Evolutionary conservation across 2,113 vertebrate genomes (phyloP), one percentile per base, ranked within the genome.

Genomic region (Condylura cristata): DNA sequence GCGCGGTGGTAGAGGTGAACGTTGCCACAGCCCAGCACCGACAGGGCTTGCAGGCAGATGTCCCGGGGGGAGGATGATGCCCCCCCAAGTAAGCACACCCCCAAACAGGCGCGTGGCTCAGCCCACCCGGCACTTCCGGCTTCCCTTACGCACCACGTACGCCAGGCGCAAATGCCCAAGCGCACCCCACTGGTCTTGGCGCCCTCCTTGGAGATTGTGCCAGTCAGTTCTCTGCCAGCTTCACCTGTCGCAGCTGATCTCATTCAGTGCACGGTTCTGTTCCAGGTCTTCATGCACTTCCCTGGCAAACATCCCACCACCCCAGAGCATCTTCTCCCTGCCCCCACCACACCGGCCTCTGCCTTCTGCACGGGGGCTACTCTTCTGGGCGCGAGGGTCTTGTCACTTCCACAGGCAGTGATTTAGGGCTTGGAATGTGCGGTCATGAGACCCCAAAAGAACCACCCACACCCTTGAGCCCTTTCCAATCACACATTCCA

Each of bases 401-500:
- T n/a, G 12, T 51, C 3, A 66, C 20, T 17, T 9, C 46, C 44
- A 37, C 13, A 68, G 26, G 46, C 22, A 30, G 44, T 10, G 39
- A 71, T 30, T 39, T 34, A 44, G 44, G 34, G 53, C 30, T 56
- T 56, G 37, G 28, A 32, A 39, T 26, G 20, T 37, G 20, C 18
- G 26, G 17, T 86, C 58, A 2, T 3, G 58, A 34, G 9, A 41
- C n/a, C 11, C 10, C 13, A 53, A 39, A 39, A 44, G 56, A 53
- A 39, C 26, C 5, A 6, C 18, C 5, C 14, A 2, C 1, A 24
- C 13, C 12, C 11, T 8, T 5, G 6, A 81, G 9, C 8, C 44
- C 37, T 32, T 91, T 41, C 20, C 32, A 4, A 1, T 81, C 66
- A 14, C 44, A 44, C 44, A 44, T 44, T 44, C 44, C 44, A 44